Evolutionary conservation across 53 echinoderm and acorn worm species (phyloP).

Genomic region (Luidia sarsii): DNA sequence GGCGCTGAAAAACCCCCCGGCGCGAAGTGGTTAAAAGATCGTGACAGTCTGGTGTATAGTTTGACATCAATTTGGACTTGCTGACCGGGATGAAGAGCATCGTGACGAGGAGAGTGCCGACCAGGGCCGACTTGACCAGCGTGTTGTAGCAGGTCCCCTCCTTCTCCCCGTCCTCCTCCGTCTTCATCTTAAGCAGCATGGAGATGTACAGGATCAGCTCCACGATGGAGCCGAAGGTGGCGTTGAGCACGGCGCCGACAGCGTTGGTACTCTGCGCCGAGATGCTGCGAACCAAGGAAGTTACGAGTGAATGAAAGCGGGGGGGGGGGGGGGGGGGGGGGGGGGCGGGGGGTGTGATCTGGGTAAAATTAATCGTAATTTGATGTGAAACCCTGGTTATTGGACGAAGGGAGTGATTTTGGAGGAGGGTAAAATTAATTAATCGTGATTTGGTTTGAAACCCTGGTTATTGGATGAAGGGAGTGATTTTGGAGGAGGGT

Average conservation of each 20-base stretch:
- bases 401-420: too few species aligned
- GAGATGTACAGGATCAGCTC: slow-evolving; percentile 90
- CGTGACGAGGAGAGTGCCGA: slow-evolving; percentile 85
- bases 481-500: too few species aligned
- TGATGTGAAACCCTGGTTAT: too few species aligned
- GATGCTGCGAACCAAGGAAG: slow-evolving; percentile 71
- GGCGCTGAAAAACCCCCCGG: too few species aligned
- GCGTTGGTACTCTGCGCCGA: slow-evolving; percentile 92
- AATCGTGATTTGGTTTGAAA: too few species aligned
- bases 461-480: too few species aligned
- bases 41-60: too few species aligned
- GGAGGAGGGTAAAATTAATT: too few species aligned
- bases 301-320: not conserved
- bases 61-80: too few species aligned
- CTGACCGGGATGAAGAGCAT: slow-evolving; percentile 95
- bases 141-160: slow-evolving; percentile 67
- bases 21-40: too few species aligned
- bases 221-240: slow-evolving; percentile 92
- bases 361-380: not conserved
- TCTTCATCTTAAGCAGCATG: slow-evolving; percentile 64
- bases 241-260: slow-evolving; percentile 90
- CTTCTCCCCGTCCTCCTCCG: not conserved
- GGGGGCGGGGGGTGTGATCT: too few species aligned
- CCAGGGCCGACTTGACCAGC: slow-evolving; percentile 88
- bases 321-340: not conserved